Evolutionary conservation across 2,797 vertebrate species (phyloP).

Genomic region (Scomberomorus guttatus): DNA sequence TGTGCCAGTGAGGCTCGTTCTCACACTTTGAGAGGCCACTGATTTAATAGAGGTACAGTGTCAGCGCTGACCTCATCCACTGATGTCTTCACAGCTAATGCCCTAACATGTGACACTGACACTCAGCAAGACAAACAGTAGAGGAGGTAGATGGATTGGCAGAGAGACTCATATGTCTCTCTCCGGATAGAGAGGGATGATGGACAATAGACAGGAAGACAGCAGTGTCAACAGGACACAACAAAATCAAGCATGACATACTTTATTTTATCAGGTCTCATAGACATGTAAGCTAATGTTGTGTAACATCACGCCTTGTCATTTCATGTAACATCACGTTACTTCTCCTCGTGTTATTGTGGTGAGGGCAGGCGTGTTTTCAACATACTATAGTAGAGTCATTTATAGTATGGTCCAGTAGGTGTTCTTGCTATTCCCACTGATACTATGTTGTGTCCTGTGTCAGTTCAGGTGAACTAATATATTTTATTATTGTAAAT

Average conservation of each 20-base stretch:
- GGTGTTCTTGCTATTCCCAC: background rate
- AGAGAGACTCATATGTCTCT: conserved; percentile 57
- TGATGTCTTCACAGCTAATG: conserved; percentile 77
- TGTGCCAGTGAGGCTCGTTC: conserved; percentile 61
- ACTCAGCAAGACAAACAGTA: conserved; percentile 73
- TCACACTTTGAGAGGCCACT: conserved; percentile 73
- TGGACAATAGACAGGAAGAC: conserved; percentile 50
- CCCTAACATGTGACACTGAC: conserved; percentile 77
- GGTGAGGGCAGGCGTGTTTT: background rate
- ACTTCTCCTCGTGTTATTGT: background rate
- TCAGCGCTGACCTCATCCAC: conserved; percentile 76
- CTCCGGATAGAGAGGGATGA: conserved; percentile 41
- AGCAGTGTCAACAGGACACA: conserved; percentile 43
- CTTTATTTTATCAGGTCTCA: conserved; percentile 29
- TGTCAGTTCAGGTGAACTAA: too few relatives aligned
- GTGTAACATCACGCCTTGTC: conserved; percentile 32
- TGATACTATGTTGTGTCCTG: background rate
- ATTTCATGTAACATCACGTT: background rate
- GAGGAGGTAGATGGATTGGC: conserved; percentile 68
- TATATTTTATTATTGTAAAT: background rate
- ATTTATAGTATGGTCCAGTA: background rate
- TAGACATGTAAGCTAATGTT: conserved; percentile 1
- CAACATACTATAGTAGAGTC: background rate
- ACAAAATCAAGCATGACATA: conserved; percentile 31
- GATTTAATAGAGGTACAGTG: conserved; percentile 79